Evolutionary conservation across 2,113 vertebrate genomes (phyloP), one percentile per base, ranked within the genome.

Genomic region (Chascanopsetta lugubris): DNA sequence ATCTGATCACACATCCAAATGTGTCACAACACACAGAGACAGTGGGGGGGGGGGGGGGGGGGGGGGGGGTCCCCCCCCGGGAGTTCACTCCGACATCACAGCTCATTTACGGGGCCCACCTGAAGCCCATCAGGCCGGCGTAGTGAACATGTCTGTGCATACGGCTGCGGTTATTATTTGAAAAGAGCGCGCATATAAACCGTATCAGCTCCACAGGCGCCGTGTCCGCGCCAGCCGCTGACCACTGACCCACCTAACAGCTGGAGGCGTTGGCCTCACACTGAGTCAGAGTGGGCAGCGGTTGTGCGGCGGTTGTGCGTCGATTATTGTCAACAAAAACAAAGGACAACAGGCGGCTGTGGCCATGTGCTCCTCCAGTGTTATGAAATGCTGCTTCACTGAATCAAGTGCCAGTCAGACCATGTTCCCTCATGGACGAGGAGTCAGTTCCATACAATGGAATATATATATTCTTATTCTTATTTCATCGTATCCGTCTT

Each of bases 271-370:
- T 69, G 81, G 75, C 26, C 9, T 84, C 86, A 66, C 62, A 61
- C 77, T 61, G 85, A 60, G 78, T 65, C 49, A 55, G 43, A 67
- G 50, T 29, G 21, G 46, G 26, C 10, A 8, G 22, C 8, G 25
- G 49, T 74, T 38, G 69, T 32, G 69, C 59, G 8, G 50, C 0
- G 6, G 5, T 20, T n/a, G n/a, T n/a, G n/a, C n/a, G n/a, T n/a
- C n/a, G n/a, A n/a, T n/a, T n/a, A 57, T 74, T 75, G 72, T 81
- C 80, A 85, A 87, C 82, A 85, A 82, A 82, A 87, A 86, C 82
- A 73, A 40, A 75, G 43, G 47, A 49, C 66, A 65, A 62, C 58
- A 21, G 64, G 24, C 34, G 69, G 56, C 34, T 21, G 1, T 5
- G 48, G n/a, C 9, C 17, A n/a, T 34, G 43, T 64, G 50, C n/a